Evolutionary conservation across 2,113 vertebrate genomes (phyloP).

Genomic region (Nibea albiflora): DNA sequence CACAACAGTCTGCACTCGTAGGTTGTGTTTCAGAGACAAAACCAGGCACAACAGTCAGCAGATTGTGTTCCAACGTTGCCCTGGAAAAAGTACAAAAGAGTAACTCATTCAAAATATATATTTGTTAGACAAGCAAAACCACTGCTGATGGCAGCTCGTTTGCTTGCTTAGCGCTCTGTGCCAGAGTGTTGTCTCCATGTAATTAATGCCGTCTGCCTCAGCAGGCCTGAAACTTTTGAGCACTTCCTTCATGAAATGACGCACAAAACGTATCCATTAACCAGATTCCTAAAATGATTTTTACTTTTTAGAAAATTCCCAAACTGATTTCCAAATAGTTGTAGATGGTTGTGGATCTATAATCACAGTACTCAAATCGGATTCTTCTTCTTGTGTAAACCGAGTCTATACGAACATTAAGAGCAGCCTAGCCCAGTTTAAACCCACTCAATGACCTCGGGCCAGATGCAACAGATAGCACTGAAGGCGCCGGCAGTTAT

Average conservation of each 20-base stretch:
- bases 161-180: conserved; percentile 11
- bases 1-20: not conserved
- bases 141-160: conserved; percentile 7
- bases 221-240: conserved; percentile 21
- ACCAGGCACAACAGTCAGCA: conserved; percentile 1
- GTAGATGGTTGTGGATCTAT: not conserved
- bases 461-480: conserved; percentile 33
- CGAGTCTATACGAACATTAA: not conserved
- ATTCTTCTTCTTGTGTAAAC: conserved; percentile 28
- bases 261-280: not conserved
- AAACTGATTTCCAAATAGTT: not conserved
- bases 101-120: conserved; percentile 17
- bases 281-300: no score
- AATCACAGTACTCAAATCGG: conserved; percentile 26
- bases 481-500: conserved; percentile 24
- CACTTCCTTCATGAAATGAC: not conserved
- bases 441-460: conserved; percentile 21
- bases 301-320: not conserved
- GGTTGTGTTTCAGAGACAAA: not conserved
- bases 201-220: conserved; percentile 50
- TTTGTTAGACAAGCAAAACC: conserved; percentile 28
- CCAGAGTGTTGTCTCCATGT: conserved; percentile 41
- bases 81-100: conserved; percentile 12
- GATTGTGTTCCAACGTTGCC: conserved; percentile 16
- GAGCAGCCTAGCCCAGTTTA: not conserved